Evolutionary conservation across 2,888 invertebrate genomes (phyloP), one percentile per base, ranked within the genome.

Genomic region (Sthenelais limicola): DNA sequence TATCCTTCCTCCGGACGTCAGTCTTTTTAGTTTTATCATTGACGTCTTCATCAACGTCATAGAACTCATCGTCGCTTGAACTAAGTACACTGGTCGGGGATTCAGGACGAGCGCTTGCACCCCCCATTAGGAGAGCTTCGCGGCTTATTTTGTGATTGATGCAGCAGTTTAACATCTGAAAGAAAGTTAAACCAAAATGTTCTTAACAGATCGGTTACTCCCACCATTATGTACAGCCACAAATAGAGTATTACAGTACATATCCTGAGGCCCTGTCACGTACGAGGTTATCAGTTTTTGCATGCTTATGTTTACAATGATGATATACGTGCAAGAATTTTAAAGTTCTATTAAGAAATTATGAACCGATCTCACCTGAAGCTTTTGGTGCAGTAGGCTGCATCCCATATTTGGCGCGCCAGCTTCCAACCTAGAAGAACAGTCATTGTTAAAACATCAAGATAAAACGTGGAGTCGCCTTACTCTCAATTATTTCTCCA

Each of bases 371-470:
- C 28, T 77, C 72, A 88, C 90, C 89, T 96, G 97, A 51, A 99
- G 90, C 87, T 98, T 98, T 89, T 99, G 97, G 88, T 98, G 94
- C 18, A 99, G 90, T 52, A 98, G 90, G 86, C 97, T 96, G 7
- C 94, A 94, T 73, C 94, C 92, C 51, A 94, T 92, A 87, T 97
- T 96, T 0, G 97, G 97, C 79, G 92, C 91, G 15, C 95, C 95
- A 58, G 91, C 88, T n/a, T 92, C 91, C 74, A 96, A 71, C 21
- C 85, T 85, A 77, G 32, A 81, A 80, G 43, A 62, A 56, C 68
- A 58, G 21, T 33, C 58, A 66, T n/a, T 7, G 43, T 18, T 18
- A 43, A 43, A 43, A 43, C 43, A 18, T 43, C 9, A 43, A n/a
- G n/a, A n/a, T n/a, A n/a, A n/a, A n/a, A n/a, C n/a, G n/a, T n/a